phyloP scores from a whole-genome alignment of 2,888 invertebrate species.

The Drosophila kanekoi region DNA sequence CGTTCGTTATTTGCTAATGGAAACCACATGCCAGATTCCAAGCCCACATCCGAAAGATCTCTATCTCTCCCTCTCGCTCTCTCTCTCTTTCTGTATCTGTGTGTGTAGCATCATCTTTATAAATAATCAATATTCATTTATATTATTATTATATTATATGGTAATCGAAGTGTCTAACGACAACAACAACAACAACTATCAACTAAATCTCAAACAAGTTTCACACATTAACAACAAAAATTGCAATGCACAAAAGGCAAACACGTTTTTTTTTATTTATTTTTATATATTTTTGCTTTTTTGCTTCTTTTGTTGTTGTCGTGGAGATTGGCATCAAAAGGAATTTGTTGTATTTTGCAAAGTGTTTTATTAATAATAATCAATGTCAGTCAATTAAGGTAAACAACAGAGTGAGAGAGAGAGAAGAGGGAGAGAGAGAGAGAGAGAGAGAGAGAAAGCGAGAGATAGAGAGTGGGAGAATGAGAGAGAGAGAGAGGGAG shows the following conservation, averaged over 20 bases:
- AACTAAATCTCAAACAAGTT: slow-evolving; percentile 62
- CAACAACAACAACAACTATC: slow-evolving; percentile 24
- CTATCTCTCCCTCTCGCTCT: neutral
- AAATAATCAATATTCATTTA: slow-evolving; percentile 61
- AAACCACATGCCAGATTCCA: slow-evolving; percentile 39
- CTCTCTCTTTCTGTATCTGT: slow-evolving; percentile 13
- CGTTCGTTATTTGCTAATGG: slow-evolving; percentile 40
- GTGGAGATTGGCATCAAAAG: slow-evolving; percentile 21
- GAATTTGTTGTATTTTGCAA: slow-evolving; percentile 34
- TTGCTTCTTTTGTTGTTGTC: slow-evolving; percentile 1
- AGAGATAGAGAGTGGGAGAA: too few relatives aligned
- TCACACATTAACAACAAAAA: slow-evolving; percentile 51
- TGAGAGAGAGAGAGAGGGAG: too few relatives aligned
- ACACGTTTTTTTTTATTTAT: slow-evolving; percentile 27
- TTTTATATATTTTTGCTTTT: neutral
- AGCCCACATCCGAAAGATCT: slow-evolving; percentile 5
- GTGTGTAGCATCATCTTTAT: slow-evolving; percentile 58
- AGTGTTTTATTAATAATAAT: slow-evolving; percentile 59
- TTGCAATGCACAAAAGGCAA: slow-evolving; percentile 42
- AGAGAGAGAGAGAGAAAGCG: too few relatives aligned
- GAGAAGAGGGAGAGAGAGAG: too few relatives aligned
- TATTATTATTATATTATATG: slow-evolving; percentile 49
- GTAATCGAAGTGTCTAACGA: slow-evolving; percentile 39
- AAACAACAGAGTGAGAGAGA: neutral
- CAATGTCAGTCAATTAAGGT: slow-evolving; percentile 61